These are phyloP conservation scores for Nilaparvata lugens DNA, from an alignment of 1,140 invertebrate genomes.

Conservation along the genomic window DNA sequence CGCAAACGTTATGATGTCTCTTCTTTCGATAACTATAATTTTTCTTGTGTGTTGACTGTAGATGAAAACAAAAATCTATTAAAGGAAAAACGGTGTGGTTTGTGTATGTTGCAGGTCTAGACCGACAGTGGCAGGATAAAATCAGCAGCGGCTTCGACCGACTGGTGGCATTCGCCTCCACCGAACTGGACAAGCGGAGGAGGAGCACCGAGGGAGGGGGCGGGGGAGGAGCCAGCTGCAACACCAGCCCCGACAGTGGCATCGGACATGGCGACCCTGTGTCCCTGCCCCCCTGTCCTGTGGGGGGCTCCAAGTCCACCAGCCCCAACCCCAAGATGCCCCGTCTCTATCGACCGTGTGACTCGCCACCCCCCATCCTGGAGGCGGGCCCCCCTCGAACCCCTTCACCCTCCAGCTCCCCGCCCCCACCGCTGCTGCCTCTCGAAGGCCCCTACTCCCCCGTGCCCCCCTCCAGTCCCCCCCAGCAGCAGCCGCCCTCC, in stretches of 20 bases:
- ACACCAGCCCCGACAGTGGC: constrained; percentile 67
- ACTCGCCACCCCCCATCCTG: constrained; percentile 32
- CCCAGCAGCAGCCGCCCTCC: constrained; percentile 22
- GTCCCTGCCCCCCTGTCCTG: constrained; percentile 32
- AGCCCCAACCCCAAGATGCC: constrained; percentile 35
- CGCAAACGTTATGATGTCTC: too few relatives aligned
- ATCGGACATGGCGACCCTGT: constrained; percentile 58
- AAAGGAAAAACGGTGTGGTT: too few relatives aligned
- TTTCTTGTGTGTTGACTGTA: too few relatives aligned
- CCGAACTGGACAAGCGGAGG: constrained; percentile 69
- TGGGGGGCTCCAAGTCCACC: constrained; percentile 36
- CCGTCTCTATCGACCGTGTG: constrained; percentile 31
- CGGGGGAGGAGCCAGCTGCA: constrained; percentile 44
- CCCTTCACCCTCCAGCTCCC: constrained; percentile 52
- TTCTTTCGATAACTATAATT: too few relatives aligned
- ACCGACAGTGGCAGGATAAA: constrained; percentile 72
- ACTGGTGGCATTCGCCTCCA: constrained; percentile 74
- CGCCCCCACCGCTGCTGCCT: constrained; percentile 33
- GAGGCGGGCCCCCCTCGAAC: constrained; percentile 51
- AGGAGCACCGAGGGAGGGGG: constrained; percentile 54
- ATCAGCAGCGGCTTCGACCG: constrained; percentile 81
- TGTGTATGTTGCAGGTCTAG: constrained; percentile 32
- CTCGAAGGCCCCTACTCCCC: constrained; percentile 35
- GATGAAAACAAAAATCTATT: too few relatives aligned
- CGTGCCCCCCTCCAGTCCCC: constrained; percentile 29